Evolutionary conservation across 2,888 invertebrate species (phyloP).

Genomic region (Neocrepidodera transversa): DNA sequence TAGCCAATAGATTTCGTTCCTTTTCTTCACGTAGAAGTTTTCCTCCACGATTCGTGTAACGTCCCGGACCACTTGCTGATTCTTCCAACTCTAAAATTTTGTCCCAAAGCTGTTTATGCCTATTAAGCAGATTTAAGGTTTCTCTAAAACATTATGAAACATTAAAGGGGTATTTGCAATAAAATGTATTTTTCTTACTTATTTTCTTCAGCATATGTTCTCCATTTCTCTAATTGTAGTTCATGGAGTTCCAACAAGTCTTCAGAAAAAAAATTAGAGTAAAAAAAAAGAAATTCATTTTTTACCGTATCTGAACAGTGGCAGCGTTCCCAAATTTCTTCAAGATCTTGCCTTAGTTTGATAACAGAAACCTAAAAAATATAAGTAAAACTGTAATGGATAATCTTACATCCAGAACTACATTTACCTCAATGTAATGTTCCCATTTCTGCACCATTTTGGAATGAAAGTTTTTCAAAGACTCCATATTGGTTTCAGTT

Average conservation of each 20-base stretch:
- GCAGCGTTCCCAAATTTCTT: constrained; percentile 78
- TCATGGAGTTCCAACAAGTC: constrained; percentile 82
- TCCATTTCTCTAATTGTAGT: constrained; percentile 74
- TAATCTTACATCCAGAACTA: not conserved
- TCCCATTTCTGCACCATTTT: constrained; percentile 66
- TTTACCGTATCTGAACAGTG: constrained; percentile 69
- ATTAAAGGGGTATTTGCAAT: too few species aligned
- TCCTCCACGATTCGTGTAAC: constrained; percentile 88
- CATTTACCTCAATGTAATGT: constrained; percentile 69
- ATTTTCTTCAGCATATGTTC: constrained; percentile 70
- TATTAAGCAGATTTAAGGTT: constrained; percentile 71
- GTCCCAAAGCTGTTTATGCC: constrained; percentile 74
- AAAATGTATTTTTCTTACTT: too few species aligned
- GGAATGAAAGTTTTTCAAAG: constrained; percentile 66
- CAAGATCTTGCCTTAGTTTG: constrained; percentile 74
- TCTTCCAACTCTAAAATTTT: constrained; percentile 79
- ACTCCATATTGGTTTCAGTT: constrained; percentile 69
- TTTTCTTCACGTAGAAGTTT: constrained; percentile 86
- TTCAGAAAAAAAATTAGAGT: constrained; percentile 76
- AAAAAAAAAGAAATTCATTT: constrained; percentile 69
- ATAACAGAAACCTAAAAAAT: constrained; percentile 63
- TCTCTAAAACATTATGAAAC: constrained; percentile 57
- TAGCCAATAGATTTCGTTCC: constrained; percentile 79
- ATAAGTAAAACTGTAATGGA: not conserved
- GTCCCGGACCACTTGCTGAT: constrained; percentile 78